Evolutionary conservation across 1,140 invertebrate species (phyloP).

Genomic region (Sipha flava): DNA sequence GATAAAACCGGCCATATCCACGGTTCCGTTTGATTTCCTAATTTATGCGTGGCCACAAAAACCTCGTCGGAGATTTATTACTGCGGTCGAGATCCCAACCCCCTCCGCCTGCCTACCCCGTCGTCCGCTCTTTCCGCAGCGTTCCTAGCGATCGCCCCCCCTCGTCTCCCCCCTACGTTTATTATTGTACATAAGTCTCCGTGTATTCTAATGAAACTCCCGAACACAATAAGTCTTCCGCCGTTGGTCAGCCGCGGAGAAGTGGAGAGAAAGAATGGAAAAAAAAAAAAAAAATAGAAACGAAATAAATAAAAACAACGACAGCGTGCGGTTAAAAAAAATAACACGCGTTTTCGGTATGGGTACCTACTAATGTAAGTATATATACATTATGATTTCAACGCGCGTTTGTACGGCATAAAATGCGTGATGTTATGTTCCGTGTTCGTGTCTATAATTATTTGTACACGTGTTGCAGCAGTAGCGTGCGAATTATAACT

Average conservation of each 20-base stretch:
- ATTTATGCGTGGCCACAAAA: slow-evolving; percentile 30
- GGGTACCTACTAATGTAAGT: too few relatives aligned
- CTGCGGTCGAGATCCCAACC: not conserved
- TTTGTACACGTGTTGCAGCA: too few relatives aligned
- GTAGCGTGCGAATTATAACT: too few relatives aligned
- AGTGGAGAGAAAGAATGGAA: too few relatives aligned
- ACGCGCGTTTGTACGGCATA: too few relatives aligned
- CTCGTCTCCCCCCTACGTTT: not conserved
- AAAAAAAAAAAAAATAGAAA: not conserved
- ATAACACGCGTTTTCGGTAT: too few relatives aligned
- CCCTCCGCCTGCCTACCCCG: not conserved
- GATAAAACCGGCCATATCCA: slow-evolving; percentile 4
- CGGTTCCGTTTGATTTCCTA: slow-evolving; percentile 31
- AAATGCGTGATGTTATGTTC: too few relatives aligned
- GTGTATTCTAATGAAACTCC: not conserved
- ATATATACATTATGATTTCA: too few relatives aligned
- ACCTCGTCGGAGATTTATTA: slow-evolving; percentile 30
- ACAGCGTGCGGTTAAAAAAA: not conserved
- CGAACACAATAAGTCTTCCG: not conserved
- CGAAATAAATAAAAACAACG: not conserved
- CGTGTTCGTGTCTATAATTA: too few relatives aligned
- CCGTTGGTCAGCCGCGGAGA: not conserved
- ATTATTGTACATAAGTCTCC: not conserved
- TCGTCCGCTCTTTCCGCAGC: too few relatives aligned
- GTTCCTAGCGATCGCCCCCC: not conserved